Evolutionary conservation across 1,140 invertebrate genomes (phyloP).

Genomic region (Neelides sp.): DNA sequence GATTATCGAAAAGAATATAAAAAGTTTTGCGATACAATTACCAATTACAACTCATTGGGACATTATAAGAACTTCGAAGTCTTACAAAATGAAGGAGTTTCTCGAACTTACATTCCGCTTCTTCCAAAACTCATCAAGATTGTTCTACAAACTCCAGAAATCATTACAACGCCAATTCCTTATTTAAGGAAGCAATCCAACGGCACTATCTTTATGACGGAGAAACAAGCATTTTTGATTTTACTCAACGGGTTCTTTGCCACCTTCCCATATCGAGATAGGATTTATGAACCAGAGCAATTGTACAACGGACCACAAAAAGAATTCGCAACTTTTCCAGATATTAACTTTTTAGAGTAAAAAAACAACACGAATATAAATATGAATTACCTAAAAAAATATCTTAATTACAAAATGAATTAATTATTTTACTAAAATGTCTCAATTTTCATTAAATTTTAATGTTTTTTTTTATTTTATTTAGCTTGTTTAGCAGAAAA

Average conservation of each 20-base stretch:
- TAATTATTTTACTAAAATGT: background rate
- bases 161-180: conserved; percentile 64
- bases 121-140: conserved; percentile 66
- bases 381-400: conserved; percentile 3
- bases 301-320: conserved; percentile 32
- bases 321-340: conserved; percentile 56
- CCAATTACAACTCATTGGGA: no score
- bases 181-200: conserved; percentile 49
- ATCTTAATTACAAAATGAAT: background rate
- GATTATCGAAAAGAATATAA: no score
- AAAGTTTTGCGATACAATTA: no score
- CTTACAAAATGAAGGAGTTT: no score
- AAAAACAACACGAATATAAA: conserved; percentile 10
- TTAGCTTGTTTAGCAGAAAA: no score
- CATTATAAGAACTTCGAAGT: no score
- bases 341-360: conserved; percentile 40
- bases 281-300: no score
- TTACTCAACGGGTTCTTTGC: conserved; percentile 91
- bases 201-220: conserved; percentile 52
- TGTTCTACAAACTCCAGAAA: conserved; percentile 59
- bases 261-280: conserved; percentile 70
- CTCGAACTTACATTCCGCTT: no score
- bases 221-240: conserved; percentile 70
- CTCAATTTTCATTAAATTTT: background rate
- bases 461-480: no score